Evolutionary conservation across 2,888 invertebrate genomes (phyloP).

Genomic region (Platycheirus albimanus): DNA sequence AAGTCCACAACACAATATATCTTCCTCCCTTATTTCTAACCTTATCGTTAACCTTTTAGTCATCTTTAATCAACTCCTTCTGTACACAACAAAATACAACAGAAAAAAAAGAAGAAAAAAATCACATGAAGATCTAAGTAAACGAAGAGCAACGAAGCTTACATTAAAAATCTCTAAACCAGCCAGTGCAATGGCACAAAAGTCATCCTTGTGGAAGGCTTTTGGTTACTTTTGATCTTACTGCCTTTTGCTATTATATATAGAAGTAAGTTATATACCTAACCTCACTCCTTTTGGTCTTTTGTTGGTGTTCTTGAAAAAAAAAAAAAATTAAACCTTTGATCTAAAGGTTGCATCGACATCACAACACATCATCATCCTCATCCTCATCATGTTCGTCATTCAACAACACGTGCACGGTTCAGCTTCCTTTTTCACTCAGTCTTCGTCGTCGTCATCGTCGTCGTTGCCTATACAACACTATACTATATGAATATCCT

Average conservation of each 20-base stretch:
- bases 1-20: conserved; percentile 12
- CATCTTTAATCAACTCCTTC: conserved; percentile 59
- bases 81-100: neutral
- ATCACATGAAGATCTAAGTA: conserved; percentile 59
- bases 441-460: neutral
- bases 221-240: conserved; percentile 72
- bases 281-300: conserved; percentile 1
- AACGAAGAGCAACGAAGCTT: conserved; percentile 61
- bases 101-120: conserved; percentile 20
- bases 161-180: conserved; percentile 49
- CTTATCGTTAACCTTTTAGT: conserved; percentile 46
- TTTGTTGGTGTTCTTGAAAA: conserved; percentile 59
- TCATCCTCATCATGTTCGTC: conserved; percentile 13
- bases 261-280: neutral
- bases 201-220: conserved; percentile 69
- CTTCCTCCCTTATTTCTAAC: conserved; percentile 13
- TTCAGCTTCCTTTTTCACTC: conserved; percentile 29
- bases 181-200: conserved; percentile 69
- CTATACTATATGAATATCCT: too few relatives aligned
- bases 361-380: conserved; percentile 45
- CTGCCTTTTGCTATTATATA: conserved; percentile 35
- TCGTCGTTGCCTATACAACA: neutral
- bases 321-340: conserved; percentile 58
- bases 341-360: conserved; percentile 70
- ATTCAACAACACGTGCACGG: conserved; percentile 58